Evolutionary conservation across 2,113 vertebrate species (phyloP).

Genomic region (Craseonycteris thonglongyai): DNA sequence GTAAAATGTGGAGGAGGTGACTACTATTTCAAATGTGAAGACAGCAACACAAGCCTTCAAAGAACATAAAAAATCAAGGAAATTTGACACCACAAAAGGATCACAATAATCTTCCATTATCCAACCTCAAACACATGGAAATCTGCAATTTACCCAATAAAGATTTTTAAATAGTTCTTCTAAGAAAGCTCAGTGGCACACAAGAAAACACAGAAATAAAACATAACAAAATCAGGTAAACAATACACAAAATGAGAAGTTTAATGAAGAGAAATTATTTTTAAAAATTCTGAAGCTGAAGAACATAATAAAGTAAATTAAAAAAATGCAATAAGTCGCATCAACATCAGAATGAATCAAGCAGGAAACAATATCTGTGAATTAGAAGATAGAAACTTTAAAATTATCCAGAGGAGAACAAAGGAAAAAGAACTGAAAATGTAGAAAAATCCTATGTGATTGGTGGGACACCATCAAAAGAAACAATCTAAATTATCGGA

Average conservation of each 20-base stretch:
- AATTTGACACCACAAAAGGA: background rate
- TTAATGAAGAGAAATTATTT: background rate
- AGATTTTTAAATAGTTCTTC: background rate
- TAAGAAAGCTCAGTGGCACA: background rate
- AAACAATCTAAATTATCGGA: background rate
- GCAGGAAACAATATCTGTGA: background rate
- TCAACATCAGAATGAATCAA: background rate
- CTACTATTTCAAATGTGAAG: background rate
- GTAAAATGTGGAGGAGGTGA: background rate
- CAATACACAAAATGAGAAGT: background rate
- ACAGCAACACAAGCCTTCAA: background rate
- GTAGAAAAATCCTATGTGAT: background rate
- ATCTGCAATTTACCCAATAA: background rate
- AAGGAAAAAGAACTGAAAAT: background rate
- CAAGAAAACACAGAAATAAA: background rate
- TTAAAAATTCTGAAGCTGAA: background rate
- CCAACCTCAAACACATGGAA: background rate
- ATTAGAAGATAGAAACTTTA: background rate
- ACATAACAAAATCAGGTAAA: background rate
- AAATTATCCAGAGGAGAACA: background rate
- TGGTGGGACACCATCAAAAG: background rate
- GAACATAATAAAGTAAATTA: background rate
- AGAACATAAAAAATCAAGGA: background rate
- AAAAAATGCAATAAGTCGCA: background rate
- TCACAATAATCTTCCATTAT: background rate